These are phyloP conservation scores for Polydrusus pterygomalis DNA, from an alignment of 2,888 invertebrate genomes.

Conservation along the genomic window DNA sequence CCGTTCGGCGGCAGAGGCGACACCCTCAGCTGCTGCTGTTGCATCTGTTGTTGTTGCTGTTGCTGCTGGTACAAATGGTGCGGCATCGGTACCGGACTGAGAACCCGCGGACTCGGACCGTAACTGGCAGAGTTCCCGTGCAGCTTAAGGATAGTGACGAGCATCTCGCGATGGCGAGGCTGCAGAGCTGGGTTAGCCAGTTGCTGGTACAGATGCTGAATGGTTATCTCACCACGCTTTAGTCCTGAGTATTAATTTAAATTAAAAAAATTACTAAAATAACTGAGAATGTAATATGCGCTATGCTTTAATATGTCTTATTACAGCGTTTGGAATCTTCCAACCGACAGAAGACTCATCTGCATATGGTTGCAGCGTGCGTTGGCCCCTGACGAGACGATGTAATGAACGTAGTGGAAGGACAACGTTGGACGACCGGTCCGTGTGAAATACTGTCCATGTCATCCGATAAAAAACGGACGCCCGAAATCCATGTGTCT, in stretches of 20 bases:
- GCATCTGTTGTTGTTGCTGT: conserved; percentile 62
- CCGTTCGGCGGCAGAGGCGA: conserved; percentile 80
- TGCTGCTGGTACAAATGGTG: conserved; percentile 73
- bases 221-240: conserved; percentile 85
- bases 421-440: too few relatives aligned
- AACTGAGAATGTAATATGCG: too few relatives aligned
- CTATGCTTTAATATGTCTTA: too few relatives aligned
- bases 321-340: too few relatives aligned
- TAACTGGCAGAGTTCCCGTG: conserved; percentile 64
- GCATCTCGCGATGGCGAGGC: conserved; percentile 82
- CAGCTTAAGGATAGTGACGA: conserved; percentile 79
- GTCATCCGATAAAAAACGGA: too few relatives aligned
- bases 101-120: conserved; percentile 68
- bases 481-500: too few relatives aligned
- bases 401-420: too few relatives aligned
- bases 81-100: conserved; percentile 70
- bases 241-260: conserved; percentile 73
- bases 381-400: too few relatives aligned
- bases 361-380: too few relatives aligned
- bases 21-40: conserved; percentile 74
- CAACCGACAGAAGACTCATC: too few relatives aligned
- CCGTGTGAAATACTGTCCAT: too few relatives aligned
- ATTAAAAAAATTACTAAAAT: too few relatives aligned
- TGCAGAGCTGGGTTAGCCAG: conserved; percentile 83
- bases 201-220: conserved; percentile 85